phyloP scores from a whole-genome alignment of 2,797 vertebrate genomes.

The Rhabdomys pumilio region DNA sequence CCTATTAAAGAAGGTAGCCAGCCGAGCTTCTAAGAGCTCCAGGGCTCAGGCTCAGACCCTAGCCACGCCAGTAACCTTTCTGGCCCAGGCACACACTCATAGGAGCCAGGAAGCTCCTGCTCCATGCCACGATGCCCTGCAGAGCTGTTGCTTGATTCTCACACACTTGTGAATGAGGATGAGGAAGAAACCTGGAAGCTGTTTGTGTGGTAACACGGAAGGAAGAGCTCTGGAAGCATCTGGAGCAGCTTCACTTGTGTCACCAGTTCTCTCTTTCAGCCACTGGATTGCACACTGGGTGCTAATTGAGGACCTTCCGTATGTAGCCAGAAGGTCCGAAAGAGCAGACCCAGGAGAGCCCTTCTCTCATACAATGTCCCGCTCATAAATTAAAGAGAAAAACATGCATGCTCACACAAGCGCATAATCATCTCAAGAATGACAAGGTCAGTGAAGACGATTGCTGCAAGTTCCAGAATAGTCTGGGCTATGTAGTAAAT shows the following conservation, averaged over 20 bases:
- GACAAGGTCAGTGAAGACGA: background rate
- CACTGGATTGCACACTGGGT: background rate
- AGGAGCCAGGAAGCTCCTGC: no score
- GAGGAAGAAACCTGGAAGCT: background rate
- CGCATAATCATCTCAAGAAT: background rate
- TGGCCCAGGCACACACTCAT: background rate
- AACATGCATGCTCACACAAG: background rate
- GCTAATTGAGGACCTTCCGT: background rate
- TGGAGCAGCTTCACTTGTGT: background rate
- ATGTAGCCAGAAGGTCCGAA: background rate
- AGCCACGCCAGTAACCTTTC: background rate
- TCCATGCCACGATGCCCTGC: background rate
- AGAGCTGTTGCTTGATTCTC: background rate
- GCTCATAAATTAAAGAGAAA: no score
- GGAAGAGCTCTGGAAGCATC: background rate
- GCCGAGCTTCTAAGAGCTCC: background rate
- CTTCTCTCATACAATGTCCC: rapidly evolving
- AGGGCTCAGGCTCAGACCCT: background rate
- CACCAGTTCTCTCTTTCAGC: background rate
- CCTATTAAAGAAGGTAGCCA: background rate
- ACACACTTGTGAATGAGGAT: background rate
- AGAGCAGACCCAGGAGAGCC: background rate
- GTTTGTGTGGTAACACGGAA: background rate
- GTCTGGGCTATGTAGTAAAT: background rate
- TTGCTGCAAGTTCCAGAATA: background rate